Evolutionary conservation across 2,113 vertebrate species (phyloP).

Genomic region (Mustela lutreola): DNA sequence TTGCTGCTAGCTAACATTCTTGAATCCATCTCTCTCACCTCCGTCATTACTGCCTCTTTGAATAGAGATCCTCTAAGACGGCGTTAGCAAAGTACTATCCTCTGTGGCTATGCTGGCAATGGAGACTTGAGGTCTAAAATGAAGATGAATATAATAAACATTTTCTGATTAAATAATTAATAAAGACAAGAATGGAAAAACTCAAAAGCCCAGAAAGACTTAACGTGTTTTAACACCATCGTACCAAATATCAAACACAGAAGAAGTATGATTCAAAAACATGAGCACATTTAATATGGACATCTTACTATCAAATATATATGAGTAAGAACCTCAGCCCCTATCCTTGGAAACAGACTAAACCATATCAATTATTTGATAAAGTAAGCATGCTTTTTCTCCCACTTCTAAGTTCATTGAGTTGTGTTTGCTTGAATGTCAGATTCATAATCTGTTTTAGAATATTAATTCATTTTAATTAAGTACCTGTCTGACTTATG

Average conservation of each 20-base stretch:
- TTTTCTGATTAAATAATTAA: neutral
- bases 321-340: neutral
- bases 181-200: neutral
- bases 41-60: neutral
- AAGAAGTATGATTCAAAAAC: neutral
- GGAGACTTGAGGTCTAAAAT: neutral
- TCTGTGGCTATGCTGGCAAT: neutral
- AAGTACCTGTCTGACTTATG: neutral
- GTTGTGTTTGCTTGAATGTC: neutral
- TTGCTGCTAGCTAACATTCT: neutral
- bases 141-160: neutral
- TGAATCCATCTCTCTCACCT: neutral
- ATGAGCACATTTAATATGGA: neutral
- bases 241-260: neutral
- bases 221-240: neutral
- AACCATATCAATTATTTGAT: neutral
- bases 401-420: neutral
- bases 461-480: slow-evolving; percentile 26
- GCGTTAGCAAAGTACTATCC: too few relatives aligned
- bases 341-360: neutral
- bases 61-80: neutral
- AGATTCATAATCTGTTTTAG: slow-evolving; percentile 10
- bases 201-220: neutral
- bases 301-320: neutral
- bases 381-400: neutral